Base-by-base conservation (phyloP, 2,113 vertebrate species). In the Tor tambroides region DNA sequence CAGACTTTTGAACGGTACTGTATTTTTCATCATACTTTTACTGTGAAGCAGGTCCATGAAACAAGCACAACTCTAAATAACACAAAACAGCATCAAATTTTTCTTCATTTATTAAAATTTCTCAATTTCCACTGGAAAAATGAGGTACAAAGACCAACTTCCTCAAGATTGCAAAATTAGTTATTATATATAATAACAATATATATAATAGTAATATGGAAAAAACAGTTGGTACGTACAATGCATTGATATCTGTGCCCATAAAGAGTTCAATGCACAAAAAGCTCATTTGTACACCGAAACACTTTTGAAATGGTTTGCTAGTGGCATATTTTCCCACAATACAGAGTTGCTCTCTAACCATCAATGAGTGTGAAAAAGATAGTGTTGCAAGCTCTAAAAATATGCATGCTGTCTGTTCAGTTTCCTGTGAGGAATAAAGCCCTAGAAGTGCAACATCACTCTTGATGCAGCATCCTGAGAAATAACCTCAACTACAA, bases 91-190 rank as follows among this genome's bases (percentile, higher is more conserved):
- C 12, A 65, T 30, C 28, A 17, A 1, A 56, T 85, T 71, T 65
- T 51, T 63, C 86, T 28, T 89, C 90, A 19, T 85, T 88, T 89
- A 90, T 91, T 91, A 88, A 38, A 92, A 91, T 91, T 91, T 63
- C 38, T 38, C 2, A 82, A 79, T 85, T 92, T 83, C 87, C 80
- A 78, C 81, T 91, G 92, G 89, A 91, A 92, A 80, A 93, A 90
- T 80, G 69, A 93, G 89, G 91, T 46, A 26, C 41, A 76, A 46
- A 76, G 41, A 76, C 72, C 72, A 76, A 26, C 21, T 15, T 28
- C 26, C 28, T 17, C 63, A 67, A 61, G 11, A 15, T 46, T 46
- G 21, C 14, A 15, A 43, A 75, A 75, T n/a, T 3, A 14, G 35
- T 43, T 38, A 23, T 72, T 35, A 67, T 67, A 30, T 67, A 32